phyloP scores from a whole-genome alignment of 2,797 vertebrate species.

The Centropyge bicolor region DNA sequence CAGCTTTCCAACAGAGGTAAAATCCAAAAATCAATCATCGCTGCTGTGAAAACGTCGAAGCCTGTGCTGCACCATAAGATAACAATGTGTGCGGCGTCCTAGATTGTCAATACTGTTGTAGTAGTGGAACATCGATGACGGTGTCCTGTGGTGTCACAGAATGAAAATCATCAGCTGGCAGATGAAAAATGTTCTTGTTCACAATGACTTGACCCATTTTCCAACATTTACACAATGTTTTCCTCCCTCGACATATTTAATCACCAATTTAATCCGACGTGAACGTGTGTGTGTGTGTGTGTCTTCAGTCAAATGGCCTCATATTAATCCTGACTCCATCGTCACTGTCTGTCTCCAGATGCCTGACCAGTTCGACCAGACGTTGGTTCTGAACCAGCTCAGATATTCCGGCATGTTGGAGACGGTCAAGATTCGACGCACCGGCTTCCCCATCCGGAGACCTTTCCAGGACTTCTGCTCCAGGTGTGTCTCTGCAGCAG shows the following conservation, averaged over 20 bases:
- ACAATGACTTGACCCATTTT: neutral
- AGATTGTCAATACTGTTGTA: neutral
- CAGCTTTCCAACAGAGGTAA: neutral
- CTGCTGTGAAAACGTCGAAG: slow-evolving; percentile 2
- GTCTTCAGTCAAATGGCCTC: neutral
- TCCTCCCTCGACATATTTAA: neutral
- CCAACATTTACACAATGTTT: neutral
- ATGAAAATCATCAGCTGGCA: neutral
- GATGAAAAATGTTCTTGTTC: neutral
- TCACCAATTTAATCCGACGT: neutral
- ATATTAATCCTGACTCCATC: neutral
- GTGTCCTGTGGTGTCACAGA: neutral
- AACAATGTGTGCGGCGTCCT: neutral
- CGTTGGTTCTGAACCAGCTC: slow-evolving; percentile 95
- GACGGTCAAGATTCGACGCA: slow-evolving; percentile 94
- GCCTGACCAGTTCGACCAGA: slow-evolving; percentile 96
- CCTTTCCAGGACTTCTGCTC: slow-evolving; percentile 93
- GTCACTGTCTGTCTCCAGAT: slow-evolving; percentile 80
- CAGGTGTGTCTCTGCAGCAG: slow-evolving; percentile 81
- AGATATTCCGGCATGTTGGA: slow-evolving; percentile 97
- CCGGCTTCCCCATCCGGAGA: slow-evolving; percentile 93
- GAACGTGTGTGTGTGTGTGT: too few relatives aligned
- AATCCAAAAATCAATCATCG: slow-evolving; percentile 18
- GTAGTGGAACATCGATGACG: neutral
- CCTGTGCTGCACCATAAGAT: rapidly evolving